Conservation (phyloP, 2,888 invertebrate genomes). For the Steinernema carpocapsae region DNA sequence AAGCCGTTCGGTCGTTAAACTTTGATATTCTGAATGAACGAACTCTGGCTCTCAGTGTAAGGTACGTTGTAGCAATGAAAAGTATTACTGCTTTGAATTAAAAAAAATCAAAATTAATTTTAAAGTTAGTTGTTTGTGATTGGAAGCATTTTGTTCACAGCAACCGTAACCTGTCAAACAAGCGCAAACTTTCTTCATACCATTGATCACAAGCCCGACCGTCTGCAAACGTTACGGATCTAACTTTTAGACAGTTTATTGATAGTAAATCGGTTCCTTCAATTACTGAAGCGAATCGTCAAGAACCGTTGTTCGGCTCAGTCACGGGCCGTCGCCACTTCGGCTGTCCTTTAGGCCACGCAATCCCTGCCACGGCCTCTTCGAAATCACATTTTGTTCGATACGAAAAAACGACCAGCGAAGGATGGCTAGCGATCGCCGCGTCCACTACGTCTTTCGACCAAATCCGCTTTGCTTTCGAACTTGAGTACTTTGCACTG, state of each 20-base stretch:
- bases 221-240: too few species aligned
- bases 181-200: not conserved
- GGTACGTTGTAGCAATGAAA: too few species aligned
- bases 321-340: slow-evolving; percentile 39
- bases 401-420: not conserved
- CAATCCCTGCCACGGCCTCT: not conserved
- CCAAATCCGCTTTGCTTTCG: slow-evolving; percentile 31
- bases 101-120: too few species aligned
- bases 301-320: slow-evolving; percentile 43
- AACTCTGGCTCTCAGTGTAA: slow-evolving; percentile 46
- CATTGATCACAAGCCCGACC: too few species aligned
- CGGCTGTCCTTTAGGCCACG: slow-evolving; percentile 30
- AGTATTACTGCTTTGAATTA: not conserved
- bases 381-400: not conserved
- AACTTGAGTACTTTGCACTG: slow-evolving; percentile 35
- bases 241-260: not conserved
- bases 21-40: slow-evolving; percentile 56
- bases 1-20: slow-evolving; percentile 53
- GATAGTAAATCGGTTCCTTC: not conserved
- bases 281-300: slow-evolving; percentile 34
- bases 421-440: slow-evolving; percentile 29
- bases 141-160: too few species aligned
- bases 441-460: not conserved
- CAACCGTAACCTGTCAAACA: too few species aligned
- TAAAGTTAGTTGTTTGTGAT: too few species aligned